Evolutionary conservation across 2,888 invertebrate genomes (phyloP).

Genomic region (Drosophila melanosoma): DNA sequence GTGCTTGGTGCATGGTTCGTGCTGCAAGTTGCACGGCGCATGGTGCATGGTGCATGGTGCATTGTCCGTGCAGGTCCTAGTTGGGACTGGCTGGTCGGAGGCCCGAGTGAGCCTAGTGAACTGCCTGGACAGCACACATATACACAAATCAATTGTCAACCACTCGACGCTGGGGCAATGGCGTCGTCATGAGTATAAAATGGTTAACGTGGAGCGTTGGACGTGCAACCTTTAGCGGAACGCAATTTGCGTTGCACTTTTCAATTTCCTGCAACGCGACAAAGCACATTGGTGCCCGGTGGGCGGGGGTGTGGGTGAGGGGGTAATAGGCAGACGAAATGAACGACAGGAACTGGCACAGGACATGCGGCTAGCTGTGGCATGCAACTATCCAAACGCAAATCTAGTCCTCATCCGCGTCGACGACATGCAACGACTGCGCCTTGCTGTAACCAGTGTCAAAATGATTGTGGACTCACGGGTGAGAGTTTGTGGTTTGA

Average conservation of each 20-base stretch:
- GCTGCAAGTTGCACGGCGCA: background rate
- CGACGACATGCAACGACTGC: conserved; percentile 8
- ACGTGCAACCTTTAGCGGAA: conserved; percentile 61
- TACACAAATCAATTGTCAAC: conserved; percentile 80
- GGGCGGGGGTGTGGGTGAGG: background rate
- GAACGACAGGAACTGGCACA: conserved; percentile 36
- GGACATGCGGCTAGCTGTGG: conserved; percentile 54
- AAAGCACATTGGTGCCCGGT: conserved; percentile 35
- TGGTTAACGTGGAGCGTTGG: conserved; percentile 16
- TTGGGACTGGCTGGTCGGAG: conserved; percentile 2
- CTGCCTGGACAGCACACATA: conserved; percentile 58
- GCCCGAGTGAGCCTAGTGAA: conserved; percentile 21
- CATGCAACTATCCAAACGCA: conserved; percentile 77
- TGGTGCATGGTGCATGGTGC: conserved; percentile 8
- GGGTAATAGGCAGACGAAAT: conserved; percentile 21
- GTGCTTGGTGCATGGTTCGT: background rate
- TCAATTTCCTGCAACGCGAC: conserved; percentile 71
- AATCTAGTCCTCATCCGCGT: conserved; percentile 67
- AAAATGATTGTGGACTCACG: conserved; percentile 81
- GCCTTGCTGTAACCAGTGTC: conserved; percentile 71
- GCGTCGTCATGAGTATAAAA: conserved; percentile 31
- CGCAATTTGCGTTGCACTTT: conserved; percentile 79
- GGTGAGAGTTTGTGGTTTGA: conserved; percentile 80
- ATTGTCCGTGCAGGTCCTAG: conserved; percentile 9
- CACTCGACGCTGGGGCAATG: conserved; percentile 62